These are phyloP conservation scores for Raja brachyura DNA, from an alignment of 2,113 vertebrate species.

Conservation along the genomic window DNA sequence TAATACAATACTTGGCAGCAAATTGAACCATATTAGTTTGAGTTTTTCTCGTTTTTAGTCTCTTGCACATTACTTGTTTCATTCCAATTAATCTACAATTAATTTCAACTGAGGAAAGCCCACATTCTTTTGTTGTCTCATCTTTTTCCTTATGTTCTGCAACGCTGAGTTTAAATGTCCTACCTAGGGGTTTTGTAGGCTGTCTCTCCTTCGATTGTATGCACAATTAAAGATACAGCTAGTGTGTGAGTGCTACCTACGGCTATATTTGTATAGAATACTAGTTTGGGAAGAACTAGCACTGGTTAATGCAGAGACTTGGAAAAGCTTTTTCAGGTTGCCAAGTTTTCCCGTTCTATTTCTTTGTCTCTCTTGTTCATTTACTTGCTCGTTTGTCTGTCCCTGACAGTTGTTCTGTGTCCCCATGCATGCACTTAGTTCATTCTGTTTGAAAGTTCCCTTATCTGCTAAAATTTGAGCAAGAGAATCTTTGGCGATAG, in stretches of 20 bases:
- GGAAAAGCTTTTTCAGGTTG: background rate
- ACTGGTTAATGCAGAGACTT: background rate
- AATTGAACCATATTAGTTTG: background rate
- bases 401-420: background rate
- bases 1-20: background rate
- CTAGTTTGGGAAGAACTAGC: background rate
- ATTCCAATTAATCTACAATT: background rate
- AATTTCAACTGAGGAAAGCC: too few species aligned
- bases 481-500: background rate
- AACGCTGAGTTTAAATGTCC: background rate
- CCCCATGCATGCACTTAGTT: background rate
- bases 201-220: background rate
- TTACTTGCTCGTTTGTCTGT: background rate
- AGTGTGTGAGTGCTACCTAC: background rate
- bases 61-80: background rate
- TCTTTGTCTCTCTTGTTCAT: background rate
- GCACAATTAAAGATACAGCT: background rate
- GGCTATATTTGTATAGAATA: background rate
- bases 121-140: background rate
- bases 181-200: background rate
- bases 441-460: background rate
- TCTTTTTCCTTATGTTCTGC: background rate
- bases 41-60: background rate
- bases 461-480: background rate
- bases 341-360: background rate